Evolutionary conservation across 2,113 vertebrate genomes (phyloP).

Genomic region (Phrynocephalus versicolor): DNA sequence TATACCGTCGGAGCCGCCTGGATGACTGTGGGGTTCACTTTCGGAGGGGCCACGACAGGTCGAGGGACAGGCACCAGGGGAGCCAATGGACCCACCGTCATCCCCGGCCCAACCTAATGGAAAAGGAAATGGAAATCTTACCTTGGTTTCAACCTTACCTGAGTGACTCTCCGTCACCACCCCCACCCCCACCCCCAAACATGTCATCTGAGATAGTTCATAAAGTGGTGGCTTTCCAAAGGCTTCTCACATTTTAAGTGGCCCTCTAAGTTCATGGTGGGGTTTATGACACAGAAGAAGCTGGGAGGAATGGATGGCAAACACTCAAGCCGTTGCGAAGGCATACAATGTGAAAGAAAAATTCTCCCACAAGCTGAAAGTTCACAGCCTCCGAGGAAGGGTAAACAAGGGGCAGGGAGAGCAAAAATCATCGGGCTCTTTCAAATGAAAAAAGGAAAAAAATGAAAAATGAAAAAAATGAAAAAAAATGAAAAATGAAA

Average conservation of each 20-base stretch:
- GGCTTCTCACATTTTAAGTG: not conserved
- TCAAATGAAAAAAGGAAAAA: no score
- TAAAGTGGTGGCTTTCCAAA: not conserved
- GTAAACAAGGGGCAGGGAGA: not conserved
- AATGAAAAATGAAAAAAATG: no score
- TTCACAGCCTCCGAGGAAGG: not conserved
- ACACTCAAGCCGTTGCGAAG: no score
- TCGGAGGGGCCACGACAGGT: conserved; percentile 62
- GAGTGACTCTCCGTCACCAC: not conserved
- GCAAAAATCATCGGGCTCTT: no score
- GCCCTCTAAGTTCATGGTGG: no score
- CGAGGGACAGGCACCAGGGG: conserved; percentile 51
- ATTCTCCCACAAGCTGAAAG: no score
- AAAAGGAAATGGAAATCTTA: not conserved
- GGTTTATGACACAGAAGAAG: not conserved
- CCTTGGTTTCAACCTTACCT: no score
- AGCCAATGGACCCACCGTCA: conserved; percentile 70
- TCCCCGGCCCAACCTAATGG: conserved; percentile 44
- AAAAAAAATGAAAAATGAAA: no score
- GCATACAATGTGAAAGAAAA: no score
- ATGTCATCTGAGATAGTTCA: not conserved
- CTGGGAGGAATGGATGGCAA: not conserved
- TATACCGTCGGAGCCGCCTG: conserved; percentile 86
- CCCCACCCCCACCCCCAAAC: not conserved
- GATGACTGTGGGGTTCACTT: conserved; percentile 77